These are phyloP conservation scores for Lemur catta DNA, from an alignment of 2,797 vertebrate species.

Conservation along the genomic window DNA sequence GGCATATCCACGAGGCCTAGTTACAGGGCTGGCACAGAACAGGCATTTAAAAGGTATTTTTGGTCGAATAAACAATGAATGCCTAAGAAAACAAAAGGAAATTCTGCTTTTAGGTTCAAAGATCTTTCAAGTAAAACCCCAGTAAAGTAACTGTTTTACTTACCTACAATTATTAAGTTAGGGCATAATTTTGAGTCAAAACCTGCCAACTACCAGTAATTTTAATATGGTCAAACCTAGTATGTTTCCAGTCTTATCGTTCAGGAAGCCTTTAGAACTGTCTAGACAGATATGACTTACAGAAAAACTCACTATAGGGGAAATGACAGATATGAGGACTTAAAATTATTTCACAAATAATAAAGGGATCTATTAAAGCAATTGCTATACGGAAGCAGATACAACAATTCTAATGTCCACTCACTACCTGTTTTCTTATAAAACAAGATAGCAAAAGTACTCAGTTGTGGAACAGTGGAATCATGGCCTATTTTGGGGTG, in stretches of 20 bases:
- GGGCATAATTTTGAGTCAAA: not conserved
- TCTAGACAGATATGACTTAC: not conserved
- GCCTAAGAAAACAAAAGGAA: not conserved
- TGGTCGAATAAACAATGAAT: not conserved
- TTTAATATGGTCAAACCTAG: not conserved
- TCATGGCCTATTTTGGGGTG: not conserved
- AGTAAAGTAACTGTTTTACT: not conserved
- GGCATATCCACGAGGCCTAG: not conserved
- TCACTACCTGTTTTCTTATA: not conserved
- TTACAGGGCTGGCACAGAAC: not conserved
- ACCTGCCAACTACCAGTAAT: not conserved
- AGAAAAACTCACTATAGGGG: not conserved
- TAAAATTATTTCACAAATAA: constrained; percentile 39
- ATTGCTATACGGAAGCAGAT: not conserved
- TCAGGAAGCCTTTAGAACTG: not conserved
- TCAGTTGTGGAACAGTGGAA: not conserved
- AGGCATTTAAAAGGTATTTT: constrained; percentile 39
- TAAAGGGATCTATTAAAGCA: not conserved
- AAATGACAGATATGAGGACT: not conserved
- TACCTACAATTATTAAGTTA: not conserved
- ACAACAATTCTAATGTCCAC: not conserved
- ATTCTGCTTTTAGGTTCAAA: constrained; percentile 19
- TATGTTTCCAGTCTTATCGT: not conserved
- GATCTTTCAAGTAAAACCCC: not conserved
- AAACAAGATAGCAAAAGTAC: not conserved